Percentiles rank a stretch among this genome's conserved stretches.
Evolutionary conservation across 2,797 vertebrate species (phyloP).

Genomic region (Protonibea diacanthus): DNA sequence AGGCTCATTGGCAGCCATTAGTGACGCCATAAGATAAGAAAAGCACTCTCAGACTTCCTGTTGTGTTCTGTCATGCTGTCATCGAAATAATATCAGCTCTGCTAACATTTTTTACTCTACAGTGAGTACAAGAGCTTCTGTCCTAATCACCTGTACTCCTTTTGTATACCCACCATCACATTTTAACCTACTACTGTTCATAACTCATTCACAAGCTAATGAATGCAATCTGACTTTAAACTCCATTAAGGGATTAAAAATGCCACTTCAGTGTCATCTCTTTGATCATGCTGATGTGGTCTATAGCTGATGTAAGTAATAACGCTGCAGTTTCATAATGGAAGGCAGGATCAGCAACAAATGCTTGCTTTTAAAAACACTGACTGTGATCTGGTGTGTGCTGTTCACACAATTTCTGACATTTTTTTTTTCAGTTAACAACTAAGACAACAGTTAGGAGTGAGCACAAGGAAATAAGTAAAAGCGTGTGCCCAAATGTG

Average conservation of each 20-base stretch:
- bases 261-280: neutral
- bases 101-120: neutral
- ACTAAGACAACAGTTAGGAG: neutral
- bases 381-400: neutral
- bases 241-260: neutral
- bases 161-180: neutral
- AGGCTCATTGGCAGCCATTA: slow-evolving; percentile 50
- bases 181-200: neutral
- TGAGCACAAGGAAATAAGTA: slow-evolving; percentile 7
- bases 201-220: neutral
- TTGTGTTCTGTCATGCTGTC: slow-evolving; percentile 12
- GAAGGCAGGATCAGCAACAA: neutral
- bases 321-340: neutral
- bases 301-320: neutral
- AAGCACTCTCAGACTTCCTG: slow-evolving; percentile 40
- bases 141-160: no score
- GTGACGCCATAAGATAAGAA: slow-evolving; percentile 49
- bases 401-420: neutral
- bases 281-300: neutral
- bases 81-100: slow-evolving; percentile 26
- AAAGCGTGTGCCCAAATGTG: slow-evolving; percentile 1
- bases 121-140: neutral
- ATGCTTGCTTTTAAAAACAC: neutral
- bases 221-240: neutral
- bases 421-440: neutral